Evolutionary conservation across 1,140 invertebrate species (phyloP).

Genomic region (Drosophila tristis): DNA sequence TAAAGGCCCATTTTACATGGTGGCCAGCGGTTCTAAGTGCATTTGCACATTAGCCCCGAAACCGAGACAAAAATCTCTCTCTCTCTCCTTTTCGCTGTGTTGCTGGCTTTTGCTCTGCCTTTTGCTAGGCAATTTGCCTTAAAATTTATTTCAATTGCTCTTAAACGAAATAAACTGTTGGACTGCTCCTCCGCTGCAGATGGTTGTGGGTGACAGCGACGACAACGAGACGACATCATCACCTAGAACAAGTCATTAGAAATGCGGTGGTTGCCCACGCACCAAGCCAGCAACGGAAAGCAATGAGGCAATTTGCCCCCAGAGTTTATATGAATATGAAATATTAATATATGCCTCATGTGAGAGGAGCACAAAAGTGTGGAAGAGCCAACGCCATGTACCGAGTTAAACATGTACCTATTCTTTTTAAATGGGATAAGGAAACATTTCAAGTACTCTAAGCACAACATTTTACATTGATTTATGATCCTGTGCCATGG

Average conservation of each 20-base stretch:
- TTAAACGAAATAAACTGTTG: slow-evolving; percentile 55
- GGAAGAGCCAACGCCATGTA: not conserved
- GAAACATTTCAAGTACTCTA: no score
- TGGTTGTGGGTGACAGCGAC: slow-evolving; percentile 23
- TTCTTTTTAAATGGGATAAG: no score
- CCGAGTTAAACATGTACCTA: no score
- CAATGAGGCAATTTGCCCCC: slow-evolving; percentile 30
- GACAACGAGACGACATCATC: slow-evolving; percentile 28
- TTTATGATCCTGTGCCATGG: no score
- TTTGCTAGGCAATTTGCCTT: slow-evolving; percentile 39
- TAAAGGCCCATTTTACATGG: slow-evolving; percentile 52
- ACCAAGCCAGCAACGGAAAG: not conserved
- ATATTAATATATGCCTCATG: not conserved
- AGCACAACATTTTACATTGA: no score
- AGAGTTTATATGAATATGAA: not conserved
- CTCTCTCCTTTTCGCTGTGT: slow-evolving; percentile 4
- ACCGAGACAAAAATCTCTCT: slow-evolving; percentile 33
- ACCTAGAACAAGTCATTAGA: slow-evolving; percentile 48
- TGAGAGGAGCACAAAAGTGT: not conserved
- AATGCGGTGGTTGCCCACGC: slow-evolving; percentile 24
- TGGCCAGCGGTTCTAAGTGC: slow-evolving; percentile 63
- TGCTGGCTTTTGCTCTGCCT: slow-evolving; percentile 6
- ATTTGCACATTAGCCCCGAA: slow-evolving; percentile 67
- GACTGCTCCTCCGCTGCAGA: slow-evolving; percentile 4
- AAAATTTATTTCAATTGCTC: slow-evolving; percentile 72